phyloP scores from a whole-genome alignment of 64 coral and sea anemone species.

The Cladopsammia gracilis region DNA sequence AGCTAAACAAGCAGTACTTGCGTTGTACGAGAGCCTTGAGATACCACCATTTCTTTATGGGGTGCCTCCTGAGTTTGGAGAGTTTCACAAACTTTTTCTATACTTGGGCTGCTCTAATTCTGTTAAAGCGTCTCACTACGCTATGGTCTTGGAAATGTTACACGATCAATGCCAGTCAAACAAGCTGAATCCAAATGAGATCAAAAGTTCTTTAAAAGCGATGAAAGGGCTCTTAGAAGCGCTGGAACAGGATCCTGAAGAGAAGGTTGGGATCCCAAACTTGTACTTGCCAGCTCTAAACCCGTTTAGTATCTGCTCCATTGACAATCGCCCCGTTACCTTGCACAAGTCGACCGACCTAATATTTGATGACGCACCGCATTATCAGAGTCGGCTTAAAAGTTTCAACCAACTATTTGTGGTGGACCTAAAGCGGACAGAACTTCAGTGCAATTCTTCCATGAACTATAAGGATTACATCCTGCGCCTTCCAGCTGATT shows the following conservation, averaged over 20 bases:
- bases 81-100: conserved; percentile 25
- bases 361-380: conserved; percentile 68
- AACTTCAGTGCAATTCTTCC: neutral
- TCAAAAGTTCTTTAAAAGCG: conserved; percentile 37
- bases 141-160: conserved; percentile 47
- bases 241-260: neutral
- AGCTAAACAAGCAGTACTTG: conserved; percentile 31
- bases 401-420: conserved; percentile 29
- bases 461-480: conserved; percentile 26
- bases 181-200: conserved; percentile 34
- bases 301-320: neutral
- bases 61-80: conserved; percentile 31
- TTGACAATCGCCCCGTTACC: neutral
- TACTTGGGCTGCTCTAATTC: conserved; percentile 23
- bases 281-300: conserved; percentile 60
- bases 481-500: conserved; percentile 15
- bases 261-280: neutral
- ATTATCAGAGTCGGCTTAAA: conserved; percentile 56
- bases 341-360: conserved; percentile 52
- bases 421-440: conserved; percentile 40
- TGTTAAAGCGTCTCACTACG: conserved; percentile 31
- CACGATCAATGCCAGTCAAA: conserved; percentile 7
- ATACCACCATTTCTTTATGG: conserved; percentile 66
- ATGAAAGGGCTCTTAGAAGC: conserved; percentile 70
- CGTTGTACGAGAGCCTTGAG: neutral